Evolutionary conservation across 2,113 vertebrate genomes (phyloP), one percentile per base, ranked within the genome.

Genomic region (Hemiprocne comata): DNA sequence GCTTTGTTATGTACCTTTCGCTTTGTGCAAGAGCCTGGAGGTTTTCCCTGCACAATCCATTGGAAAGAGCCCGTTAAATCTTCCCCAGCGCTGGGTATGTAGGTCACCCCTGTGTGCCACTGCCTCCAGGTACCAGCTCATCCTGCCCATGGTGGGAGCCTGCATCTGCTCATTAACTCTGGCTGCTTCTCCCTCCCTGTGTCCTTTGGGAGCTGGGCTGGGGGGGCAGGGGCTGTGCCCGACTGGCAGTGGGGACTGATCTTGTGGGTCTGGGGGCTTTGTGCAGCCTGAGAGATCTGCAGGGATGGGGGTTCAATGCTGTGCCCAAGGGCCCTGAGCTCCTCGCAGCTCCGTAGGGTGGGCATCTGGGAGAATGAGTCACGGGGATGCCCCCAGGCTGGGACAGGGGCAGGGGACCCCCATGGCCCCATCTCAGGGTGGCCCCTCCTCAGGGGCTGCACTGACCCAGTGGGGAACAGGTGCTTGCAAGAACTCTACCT

Each of bases 61-160:
- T 10, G 19, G 9, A 4, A 57, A 44, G 62, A n/a, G 8, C 46
- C 3, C 0, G 18, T 34, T 70, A 3, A 51, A 34, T 31, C 23
- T 57, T 90, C 58, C 1, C 26, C 58, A 14, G 85, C 2, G 0
- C 10, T 5, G 66, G 29, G 5, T 74, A 42, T 92, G 72, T 91
- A 62, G 95, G 90, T 93, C 94, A 80, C 13, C 75, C 92, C 66
- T 92, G 88, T 71, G 90, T 74, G 85, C 60, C 54, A 83, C 88
- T 55, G 90, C 90, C 92, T 86, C 57, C 96, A 65, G 95, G 85
- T 76, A 23, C 71, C 9, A 2, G 61, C 87, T 74, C 74, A 13
- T 31, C 13, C 94, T 85, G 88, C 55, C 85, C 72, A 7, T 44
- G 74, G 3, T 36, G 40, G 58, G 70, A 86, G 74, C 50, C 73